Conservation (phyloP, 2,113 vertebrate species). For the Strigops habroptila region DNA sequence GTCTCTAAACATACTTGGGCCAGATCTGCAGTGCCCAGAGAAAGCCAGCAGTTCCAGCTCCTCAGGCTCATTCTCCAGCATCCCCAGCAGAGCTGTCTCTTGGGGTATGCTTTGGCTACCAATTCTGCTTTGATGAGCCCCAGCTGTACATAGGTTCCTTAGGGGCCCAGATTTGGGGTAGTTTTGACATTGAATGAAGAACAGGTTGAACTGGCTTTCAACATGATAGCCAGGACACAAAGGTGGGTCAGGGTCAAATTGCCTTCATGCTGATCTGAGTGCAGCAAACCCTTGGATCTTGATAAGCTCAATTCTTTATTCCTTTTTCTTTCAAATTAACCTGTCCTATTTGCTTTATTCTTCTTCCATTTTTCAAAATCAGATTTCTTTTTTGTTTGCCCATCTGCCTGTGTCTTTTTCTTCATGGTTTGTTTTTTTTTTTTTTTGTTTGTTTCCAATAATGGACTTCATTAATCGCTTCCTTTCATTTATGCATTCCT, state of each 20-base stretch:
- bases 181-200: background rate
- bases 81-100: background rate
- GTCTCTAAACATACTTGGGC: background rate
- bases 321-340: background rate
- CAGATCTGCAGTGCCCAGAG: background rate
- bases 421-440: background rate
- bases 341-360: background rate
- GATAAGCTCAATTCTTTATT: background rate
- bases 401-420: background rate
- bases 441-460: background rate
- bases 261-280: background rate
- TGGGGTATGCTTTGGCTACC: background rate
- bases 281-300: background rate
- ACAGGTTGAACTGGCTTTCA: background rate
- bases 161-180: background rate
- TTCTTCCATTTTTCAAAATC: background rate
- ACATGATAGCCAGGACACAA: background rate
- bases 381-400: background rate
- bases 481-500: slow-evolving; percentile 23
- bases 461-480: background rate
- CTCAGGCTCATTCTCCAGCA: background rate
- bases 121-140: background rate
- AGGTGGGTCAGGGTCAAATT: background rate
- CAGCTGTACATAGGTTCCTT: background rate
- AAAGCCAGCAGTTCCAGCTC: background rate